These are phyloP conservation scores for Aphyosemion australe DNA, from an alignment of 2,113 vertebrate genomes.

Conservation along the genomic window DNA sequence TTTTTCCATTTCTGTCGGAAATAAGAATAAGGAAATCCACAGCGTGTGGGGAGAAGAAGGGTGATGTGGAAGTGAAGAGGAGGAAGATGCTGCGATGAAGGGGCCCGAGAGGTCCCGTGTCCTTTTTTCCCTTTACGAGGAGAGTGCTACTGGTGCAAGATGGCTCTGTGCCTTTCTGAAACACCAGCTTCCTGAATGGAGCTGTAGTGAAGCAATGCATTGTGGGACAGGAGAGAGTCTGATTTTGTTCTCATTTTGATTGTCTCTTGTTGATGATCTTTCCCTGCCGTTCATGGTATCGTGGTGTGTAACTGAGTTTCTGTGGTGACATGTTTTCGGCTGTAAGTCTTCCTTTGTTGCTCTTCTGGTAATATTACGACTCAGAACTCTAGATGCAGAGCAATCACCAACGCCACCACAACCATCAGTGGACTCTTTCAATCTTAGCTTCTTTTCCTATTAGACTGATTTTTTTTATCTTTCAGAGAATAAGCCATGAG, in stretches of 20 bases:
- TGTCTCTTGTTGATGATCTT: conserved; percentile 71
- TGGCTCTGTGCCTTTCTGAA: conserved; percentile 85
- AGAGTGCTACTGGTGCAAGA: conserved; percentile 81
- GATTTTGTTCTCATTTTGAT: conserved; percentile 74
- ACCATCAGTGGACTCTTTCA: conserved; percentile 64
- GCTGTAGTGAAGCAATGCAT: conserved; percentile 84
- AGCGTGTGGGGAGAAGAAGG: conserved; percentile 51
- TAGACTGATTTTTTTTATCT: conserved; percentile 66
- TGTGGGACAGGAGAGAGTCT: conserved; percentile 78
- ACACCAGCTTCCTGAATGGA: conserved; percentile 79
- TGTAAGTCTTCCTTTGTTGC: conserved; percentile 83
- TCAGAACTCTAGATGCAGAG: conserved; percentile 73
- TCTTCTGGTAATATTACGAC: conserved; percentile 73
- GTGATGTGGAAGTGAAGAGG: conserved; percentile 16
- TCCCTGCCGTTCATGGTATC: conserved; percentile 72
- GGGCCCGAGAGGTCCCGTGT: conserved; percentile 48
- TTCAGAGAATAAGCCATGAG: conserved; percentile 82
- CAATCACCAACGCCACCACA: conserved; percentile 66
- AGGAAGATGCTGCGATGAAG: conserved; percentile 67
- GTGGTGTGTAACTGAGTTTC: conserved; percentile 67
- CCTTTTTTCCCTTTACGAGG: conserved; percentile 79
- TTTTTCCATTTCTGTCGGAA: conserved; percentile 84
- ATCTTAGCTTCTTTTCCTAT: conserved; percentile 57
- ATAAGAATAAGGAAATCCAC: conserved; percentile 66
- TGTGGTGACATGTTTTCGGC: conserved; percentile 72